Evolutionary conservation across 1,140 invertebrate genomes (phyloP), one percentile per base, ranked within the genome.

Genomic region (Babylonia areolata): DNA sequence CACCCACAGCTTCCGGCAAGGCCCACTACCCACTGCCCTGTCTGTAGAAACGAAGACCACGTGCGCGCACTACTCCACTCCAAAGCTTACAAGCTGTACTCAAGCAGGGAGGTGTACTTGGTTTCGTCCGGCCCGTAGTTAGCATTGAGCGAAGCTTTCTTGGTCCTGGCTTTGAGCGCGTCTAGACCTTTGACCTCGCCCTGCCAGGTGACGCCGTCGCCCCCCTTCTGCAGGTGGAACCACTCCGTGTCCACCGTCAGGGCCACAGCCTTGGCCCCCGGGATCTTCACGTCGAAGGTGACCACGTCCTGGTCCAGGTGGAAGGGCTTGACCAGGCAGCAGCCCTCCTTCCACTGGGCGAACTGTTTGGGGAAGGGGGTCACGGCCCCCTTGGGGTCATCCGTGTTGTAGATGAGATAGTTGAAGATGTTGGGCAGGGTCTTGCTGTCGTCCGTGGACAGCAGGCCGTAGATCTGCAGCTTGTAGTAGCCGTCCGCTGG

Each of bases 321-420:
- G 15, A 91, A 75, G 0, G 94, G 94, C 12, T 89, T 85, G 73
- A 86, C 90, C 89, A 94, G 92, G 89, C 87, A 92, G 86, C 94
- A 94, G 12, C 94, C 94, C 84, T 94, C 93, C 80, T 94, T 94
- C 94, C 94, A 94, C 84, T 94, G 93, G 5, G 93, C 93, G 81
- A 93, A 94, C 88, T 94, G 94, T 77, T 93, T 92, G 5, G 94
- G 94, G 91, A 92, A 94, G 17, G 92, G 90, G 58, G 75, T 73
- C 0, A 83, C 86, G 5, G 82, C 75, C 73, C 40, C 54, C 86
- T 75, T 3, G 84, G 87, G 40, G 20, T 33, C 46, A 51, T 71
- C 40, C 77, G 77, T 20, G 87, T 88, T 75, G 40, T 81, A 88
- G 78, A 94, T 90, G 39, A 94, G 86, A 81, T 94, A 94, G 88